Conservation (phyloP, 1,140 invertebrate species). For the Meloidogyne hapla region DNA sequence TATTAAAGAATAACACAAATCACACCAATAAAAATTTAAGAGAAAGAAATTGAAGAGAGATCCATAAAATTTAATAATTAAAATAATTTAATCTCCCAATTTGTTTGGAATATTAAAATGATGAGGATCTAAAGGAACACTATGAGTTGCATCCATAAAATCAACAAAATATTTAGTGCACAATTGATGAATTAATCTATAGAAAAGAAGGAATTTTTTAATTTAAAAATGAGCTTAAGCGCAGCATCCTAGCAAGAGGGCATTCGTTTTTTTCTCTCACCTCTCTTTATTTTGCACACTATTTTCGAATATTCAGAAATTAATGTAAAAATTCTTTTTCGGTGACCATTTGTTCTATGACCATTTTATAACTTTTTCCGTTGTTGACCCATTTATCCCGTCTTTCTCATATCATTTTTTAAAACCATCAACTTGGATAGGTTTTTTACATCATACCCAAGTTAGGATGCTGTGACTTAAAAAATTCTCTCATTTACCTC, state of each 20-base stretch:
- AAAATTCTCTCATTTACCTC: not conserved
- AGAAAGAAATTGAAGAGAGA: not conserved
- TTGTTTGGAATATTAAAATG: constrained; percentile 26
- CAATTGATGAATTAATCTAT: constrained; percentile 30
- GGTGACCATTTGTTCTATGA: too few species aligned
- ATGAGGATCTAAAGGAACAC: constrained; percentile 10
- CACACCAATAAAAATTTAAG: not conserved
- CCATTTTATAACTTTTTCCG: too few species aligned
- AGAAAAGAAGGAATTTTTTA: not conserved
- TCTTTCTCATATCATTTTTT: too few species aligned
- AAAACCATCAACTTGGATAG: too few species aligned
- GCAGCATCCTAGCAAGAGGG: too few species aligned
- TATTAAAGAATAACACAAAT: not conserved
- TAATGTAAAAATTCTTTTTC: too few species aligned
- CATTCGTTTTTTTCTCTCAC: too few species aligned
- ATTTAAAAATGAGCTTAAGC: not conserved
- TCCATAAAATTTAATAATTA: not conserved
- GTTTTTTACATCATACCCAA: too few species aligned
- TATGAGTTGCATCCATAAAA: constrained; percentile 29
- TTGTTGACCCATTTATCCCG: too few species aligned
- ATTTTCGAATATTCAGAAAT: too few species aligned
- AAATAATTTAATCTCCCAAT: not conserved
- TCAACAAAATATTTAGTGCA: constrained; percentile 38
- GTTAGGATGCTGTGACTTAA: too few species aligned
- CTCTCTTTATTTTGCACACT: too few species aligned